phyloP scores from a whole-genome alignment of 2,888 invertebrate species.

The Lithosia quadra region DNA sequence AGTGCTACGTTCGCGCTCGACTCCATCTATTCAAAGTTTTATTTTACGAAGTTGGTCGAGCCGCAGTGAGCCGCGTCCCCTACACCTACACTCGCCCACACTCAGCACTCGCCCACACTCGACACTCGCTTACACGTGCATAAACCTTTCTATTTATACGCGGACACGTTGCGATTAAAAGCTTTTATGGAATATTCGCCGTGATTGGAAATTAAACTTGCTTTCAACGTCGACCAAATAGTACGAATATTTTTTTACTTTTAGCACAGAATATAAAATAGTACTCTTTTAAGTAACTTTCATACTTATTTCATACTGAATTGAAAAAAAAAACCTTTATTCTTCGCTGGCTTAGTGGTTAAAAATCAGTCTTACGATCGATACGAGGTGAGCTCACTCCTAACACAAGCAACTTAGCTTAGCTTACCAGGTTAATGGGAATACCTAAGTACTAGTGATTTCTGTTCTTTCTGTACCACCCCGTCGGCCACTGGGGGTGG shows the following conservation, averaged over 20 bases:
- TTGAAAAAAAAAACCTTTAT: no score
- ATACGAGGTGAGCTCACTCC: no score
- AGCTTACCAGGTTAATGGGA: no score
- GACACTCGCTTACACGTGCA: background rate
- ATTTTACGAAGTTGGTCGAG: constrained; percentile 21
- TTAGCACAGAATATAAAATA: no score
- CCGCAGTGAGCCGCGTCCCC: background rate
- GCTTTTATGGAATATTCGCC: constrained; percentile 3
- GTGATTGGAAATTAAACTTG: constrained; percentile 9
- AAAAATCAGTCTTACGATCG: no score
- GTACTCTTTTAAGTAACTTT: no score
- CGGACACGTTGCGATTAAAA: constrained; percentile 11
- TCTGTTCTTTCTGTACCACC: no score
- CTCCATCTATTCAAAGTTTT: constrained; percentile 35
- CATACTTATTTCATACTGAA: no score
- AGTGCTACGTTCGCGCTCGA: constrained; percentile 23
- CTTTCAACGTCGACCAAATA: background rate
- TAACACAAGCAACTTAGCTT: no score
- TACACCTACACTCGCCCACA: background rate
- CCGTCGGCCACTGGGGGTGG: no score
- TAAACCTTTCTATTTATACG: constrained; percentile 3
- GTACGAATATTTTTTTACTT: background rate
- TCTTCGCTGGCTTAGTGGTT: no score
- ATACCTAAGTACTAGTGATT: no score
- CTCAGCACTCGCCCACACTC: background rate